Conservation (phyloP, 2,888 invertebrate genomes). For the Trichopoda pennipes region DNA sequence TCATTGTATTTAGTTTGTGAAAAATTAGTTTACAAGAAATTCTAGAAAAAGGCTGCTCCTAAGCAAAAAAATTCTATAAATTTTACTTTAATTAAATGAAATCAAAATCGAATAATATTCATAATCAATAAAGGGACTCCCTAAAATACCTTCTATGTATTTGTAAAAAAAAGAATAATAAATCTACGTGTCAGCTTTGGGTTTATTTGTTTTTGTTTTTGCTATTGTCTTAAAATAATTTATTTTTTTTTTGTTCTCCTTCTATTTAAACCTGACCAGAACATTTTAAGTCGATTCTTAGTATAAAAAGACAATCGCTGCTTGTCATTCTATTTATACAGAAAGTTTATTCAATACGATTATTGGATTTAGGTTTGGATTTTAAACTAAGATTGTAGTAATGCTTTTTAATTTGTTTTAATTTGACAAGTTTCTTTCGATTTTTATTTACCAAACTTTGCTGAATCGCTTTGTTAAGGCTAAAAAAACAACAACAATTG, state of each 20-base stretch:
- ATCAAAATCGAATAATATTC: no score
- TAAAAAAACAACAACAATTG: background rate
- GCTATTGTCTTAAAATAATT: slow-evolving; percentile 34
- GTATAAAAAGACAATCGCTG: slow-evolving; percentile 48
- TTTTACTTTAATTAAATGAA: no score
- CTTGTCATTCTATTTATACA: slow-evolving; percentile 47
- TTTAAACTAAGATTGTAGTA: slow-evolving; percentile 50
- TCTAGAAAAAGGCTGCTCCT: background rate
- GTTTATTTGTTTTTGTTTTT: slow-evolving; percentile 55
- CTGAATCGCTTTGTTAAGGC: background rate
- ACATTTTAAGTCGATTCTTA: slow-evolving; percentile 54
- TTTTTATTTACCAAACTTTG: slow-evolving; percentile 2
- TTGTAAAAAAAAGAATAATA: slow-evolving; percentile 45
- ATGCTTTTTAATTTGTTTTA: slow-evolving; percentile 61
- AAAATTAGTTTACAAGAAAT: slow-evolving; percentile 34
- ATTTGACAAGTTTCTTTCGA: slow-evolving; percentile 51
- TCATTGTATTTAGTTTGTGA: slow-evolving; percentile 12
- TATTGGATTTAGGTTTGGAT: slow-evolving; percentile 60
- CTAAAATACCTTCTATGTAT: slow-evolving; percentile 5
- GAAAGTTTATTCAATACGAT: slow-evolving; percentile 58
- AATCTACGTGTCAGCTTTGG: slow-evolving; percentile 70
- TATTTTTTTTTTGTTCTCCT: slow-evolving; percentile 11
- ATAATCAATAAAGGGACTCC: background rate
- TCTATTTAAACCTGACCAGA: slow-evolving; percentile 57
- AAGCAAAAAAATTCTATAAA: background rate